Base-by-base conservation (phyloP, 2,113 vertebrate species). In the Electrona antarctica region DNA sequence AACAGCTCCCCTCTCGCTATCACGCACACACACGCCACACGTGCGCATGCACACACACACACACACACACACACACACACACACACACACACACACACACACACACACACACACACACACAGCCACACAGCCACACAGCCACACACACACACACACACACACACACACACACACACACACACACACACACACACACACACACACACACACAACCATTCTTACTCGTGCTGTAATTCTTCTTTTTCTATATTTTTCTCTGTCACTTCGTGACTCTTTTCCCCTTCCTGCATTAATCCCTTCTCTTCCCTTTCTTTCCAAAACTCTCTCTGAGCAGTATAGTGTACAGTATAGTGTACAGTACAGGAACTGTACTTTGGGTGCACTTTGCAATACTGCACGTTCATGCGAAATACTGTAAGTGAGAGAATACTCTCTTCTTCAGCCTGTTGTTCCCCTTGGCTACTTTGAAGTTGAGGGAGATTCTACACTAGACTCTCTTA, bases 391-490 rank as follows among this genome's bases (percentile, higher is more conserved):
- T 33, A 4, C 29, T 33, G n/a, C 45, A 64, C 52, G 64, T 69
- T 91, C 91, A 85, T 92, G 89, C 85, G 88, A 92, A 94, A 92
- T 87, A 33, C 29, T 33, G 29, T 33, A 33, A 33, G 33, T 41
- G 90, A 89, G 88, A 66, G 8, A 5, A 93, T 92, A 93, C 94
- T 93, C 92, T 92, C 91, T 93, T 94, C 76, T 89, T 93, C 93
- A 91, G 93, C 93, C 93, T 90, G 90, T 95, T 94, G 33, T 95
- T 91, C 92, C 94, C 89, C 91, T 93, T 93, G 92, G 90, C 89
- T 94, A 92, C 92, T 94, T 94, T 93, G 92, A 94, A 84, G 93
- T 95, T 94, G 89, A 92, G 85, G 93, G 91, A 91, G 92, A 95
- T 96, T 95, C 33, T 95, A 95, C 93, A 21, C 21, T 21, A 93